Base-by-base conservation (phyloP, 2,113 vertebrate genomes). In the Microcebus tavaratra region DNA sequence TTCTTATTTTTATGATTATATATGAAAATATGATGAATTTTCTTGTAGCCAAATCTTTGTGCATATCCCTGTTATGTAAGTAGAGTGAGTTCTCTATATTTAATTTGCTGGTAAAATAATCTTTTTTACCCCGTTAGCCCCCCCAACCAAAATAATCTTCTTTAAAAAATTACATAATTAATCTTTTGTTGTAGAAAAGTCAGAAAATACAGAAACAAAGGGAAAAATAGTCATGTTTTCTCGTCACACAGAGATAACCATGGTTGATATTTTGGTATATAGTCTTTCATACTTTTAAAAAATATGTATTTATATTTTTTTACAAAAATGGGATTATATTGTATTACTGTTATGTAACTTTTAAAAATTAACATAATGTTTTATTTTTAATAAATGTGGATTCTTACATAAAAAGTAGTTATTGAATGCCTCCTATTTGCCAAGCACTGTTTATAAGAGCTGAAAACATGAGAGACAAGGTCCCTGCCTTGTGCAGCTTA, bases 181-280 rank as follows among this genome's bases (percentile, higher is more conserved):
- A 65, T 88, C 11, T 87, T 87, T 82, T 78, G 48, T 81, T 79
- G 29, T 50, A 79, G 61, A 55, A n/a, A 82, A 88, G 36, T 70
- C 86, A 90, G 53, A 91, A 91, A 93, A 89, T 91, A 91, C 17
- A 88, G 36, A 82, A 92, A 80, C 48, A 81, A 45, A 92, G 75
- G 31, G 67, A 78, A 50, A 88, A 61, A 36, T 42, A 88, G 50
- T 87, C 57, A 42, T 65, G 21, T 93, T 13, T 76, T 84, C 36
- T 92, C 4, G 67, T 89, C 39, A 29, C 15, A 27, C 25, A 91
- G 53, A 76, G 75, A 42, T 80, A 59, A 45, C 25, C 25, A 90
- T 50, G 61, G 13, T 59, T 87, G 13, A 70, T 81, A 84, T 78
- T 88, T 81, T 85, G 10, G 10, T 75, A 39, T 84, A 34, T 90